A percentile compares a stretch with the other conserved stretches of the same genome.
Evolutionary conservation across 2,797 vertebrate genomes (phyloP).

Genomic region (Balearica regulorum): DNA sequence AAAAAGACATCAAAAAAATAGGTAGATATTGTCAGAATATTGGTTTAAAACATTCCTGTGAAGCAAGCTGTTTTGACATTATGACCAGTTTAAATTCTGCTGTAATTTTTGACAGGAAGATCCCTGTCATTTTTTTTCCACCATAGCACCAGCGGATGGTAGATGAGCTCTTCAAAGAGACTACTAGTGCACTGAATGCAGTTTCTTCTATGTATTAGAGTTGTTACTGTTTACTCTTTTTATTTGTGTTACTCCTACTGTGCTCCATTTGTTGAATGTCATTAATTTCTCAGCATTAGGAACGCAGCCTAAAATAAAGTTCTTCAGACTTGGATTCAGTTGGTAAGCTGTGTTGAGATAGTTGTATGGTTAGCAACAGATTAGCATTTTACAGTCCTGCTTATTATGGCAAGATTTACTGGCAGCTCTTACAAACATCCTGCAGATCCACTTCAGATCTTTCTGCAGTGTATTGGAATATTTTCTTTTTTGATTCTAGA

Average conservation of each 20-base stretch:
- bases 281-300: not conserved
- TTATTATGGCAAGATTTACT: not conserved
- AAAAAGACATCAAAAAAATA: not conserved
- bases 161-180: not conserved
- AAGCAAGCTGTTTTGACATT: not conserved
- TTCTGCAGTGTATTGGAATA: not conserved
- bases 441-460: not conserved
- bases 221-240: not conserved
- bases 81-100: not conserved
- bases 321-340: not conserved
- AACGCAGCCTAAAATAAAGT: not conserved
- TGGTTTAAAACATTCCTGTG: not conserved
- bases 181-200: not conserved
- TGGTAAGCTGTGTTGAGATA: not conserved
- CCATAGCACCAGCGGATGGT: not conserved
- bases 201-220: not conserved
- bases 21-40: not conserved
- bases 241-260: not conserved
- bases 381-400: not conserved
- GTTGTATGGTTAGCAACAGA: not conserved
- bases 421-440: not conserved
- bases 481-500: not conserved
- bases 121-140: not conserved
- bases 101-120: not conserved
- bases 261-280: not conserved